Conservation (phyloP, 1,140 invertebrate genomes). For the Copidosoma floridanum region DNA sequence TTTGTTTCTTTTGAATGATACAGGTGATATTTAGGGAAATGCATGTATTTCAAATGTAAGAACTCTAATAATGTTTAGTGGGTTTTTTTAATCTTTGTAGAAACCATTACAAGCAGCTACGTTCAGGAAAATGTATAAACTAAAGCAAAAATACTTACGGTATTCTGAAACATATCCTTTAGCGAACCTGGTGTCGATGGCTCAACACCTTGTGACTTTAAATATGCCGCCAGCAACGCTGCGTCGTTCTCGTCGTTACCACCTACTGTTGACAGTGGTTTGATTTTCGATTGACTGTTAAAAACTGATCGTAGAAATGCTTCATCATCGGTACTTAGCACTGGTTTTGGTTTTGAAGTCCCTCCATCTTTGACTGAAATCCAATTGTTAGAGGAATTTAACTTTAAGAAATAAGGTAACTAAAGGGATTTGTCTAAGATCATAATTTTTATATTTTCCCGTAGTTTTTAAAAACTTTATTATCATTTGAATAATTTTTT, state of each 20-base stretch:
- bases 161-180: conserved; percentile 59
- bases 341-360: conserved; percentile 11
- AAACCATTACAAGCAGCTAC: too few relatives aligned
- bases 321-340: conserved; percentile 40
- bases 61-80: too few relatives aligned
- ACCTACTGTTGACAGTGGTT: conserved; percentile 10
- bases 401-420: too few relatives aligned
- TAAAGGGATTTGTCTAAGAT: too few relatives aligned
- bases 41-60: too few relatives aligned
- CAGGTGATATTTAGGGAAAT: too few relatives aligned
- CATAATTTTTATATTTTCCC: too few relatives aligned
- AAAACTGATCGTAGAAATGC: conserved; percentile 44
- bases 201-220: conserved; percentile 68
- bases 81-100: too few relatives aligned
- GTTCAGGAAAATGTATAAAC: too few relatives aligned
- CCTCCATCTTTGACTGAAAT: too few relatives aligned
- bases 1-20: too few relatives aligned
- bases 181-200: conserved; percentile 61
- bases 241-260: conserved; percentile 60
- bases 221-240: conserved; percentile 64
- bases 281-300: conserved; percentile 29
- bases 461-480: not conserved
- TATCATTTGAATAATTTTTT: not conserved
- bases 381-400: too few relatives aligned
- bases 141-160: conserved; percentile 61